Percentiles rank a stretch among this genome's conserved stretches.
phyloP scores from a whole-genome alignment of 2,797 vertebrate species.

The Manis crassicaudata region DNA sequence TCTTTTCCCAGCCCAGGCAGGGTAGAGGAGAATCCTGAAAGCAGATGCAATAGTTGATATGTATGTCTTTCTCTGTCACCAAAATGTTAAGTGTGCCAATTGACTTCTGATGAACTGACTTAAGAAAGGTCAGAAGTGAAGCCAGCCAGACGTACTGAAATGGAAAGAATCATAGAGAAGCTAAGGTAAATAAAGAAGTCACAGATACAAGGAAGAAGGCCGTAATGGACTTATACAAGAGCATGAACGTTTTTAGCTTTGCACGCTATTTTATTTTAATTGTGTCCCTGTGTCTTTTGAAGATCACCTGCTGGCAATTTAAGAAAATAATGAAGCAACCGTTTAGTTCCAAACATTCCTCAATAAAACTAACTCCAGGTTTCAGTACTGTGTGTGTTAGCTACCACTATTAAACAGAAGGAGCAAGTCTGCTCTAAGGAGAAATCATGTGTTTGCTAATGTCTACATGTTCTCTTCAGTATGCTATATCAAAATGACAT shows the following conservation, averaged over 20 bases:
- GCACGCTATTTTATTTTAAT: slow-evolving; percentile 54
- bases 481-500: slow-evolving; percentile 56
- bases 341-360: slow-evolving; percentile 67
- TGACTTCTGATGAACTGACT: slow-evolving; percentile 26
- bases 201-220: background rate
- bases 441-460: slow-evolving; percentile 44
- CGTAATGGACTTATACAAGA: background rate
- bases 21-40: background rate
- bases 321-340: slow-evolving; percentile 65
- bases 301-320: slow-evolving; percentile 64
- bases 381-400: slow-evolving; percentile 28
- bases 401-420: slow-evolving; percentile 49
- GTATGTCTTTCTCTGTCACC: background rate
- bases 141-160: background rate
- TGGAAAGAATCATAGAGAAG: slow-evolving; percentile 8
- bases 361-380: slow-evolving; percentile 68
- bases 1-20: background rate
- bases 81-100: background rate
- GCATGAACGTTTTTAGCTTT: background rate
- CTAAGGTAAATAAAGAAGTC: background rate
- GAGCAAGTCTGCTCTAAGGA: background rate
- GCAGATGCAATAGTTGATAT: background rate
- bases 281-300: slow-evolving; percentile 45
- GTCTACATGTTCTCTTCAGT: slow-evolving; percentile 50
- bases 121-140: slow-evolving; percentile 48